These are phyloP conservation scores for Rhinoraja longicauda DNA, from an alignment of 2,797 vertebrate species.

Conservation along the genomic window DNA sequence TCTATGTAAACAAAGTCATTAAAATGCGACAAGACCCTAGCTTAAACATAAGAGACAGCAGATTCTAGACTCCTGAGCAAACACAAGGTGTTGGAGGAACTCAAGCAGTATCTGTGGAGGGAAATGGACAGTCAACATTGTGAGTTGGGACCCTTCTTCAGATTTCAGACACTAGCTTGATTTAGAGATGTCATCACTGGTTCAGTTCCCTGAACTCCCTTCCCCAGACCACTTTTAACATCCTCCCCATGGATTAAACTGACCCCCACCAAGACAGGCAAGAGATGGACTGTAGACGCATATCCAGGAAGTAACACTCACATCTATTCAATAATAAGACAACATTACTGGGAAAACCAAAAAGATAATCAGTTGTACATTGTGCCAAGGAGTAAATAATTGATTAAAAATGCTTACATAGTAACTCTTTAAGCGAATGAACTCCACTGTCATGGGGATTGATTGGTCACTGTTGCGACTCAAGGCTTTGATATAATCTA, in stretches of 20 bases:
- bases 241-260: neutral
- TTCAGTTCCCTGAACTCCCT: neutral
- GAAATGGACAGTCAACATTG: too few species aligned
- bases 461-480: constrained; percentile 95
- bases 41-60: too few species aligned
- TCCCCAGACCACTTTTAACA: neutral
- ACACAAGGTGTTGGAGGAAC: too few species aligned
- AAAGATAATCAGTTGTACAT: neutral
- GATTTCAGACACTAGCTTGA: neutral
- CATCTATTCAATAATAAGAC: neutral
- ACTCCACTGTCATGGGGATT: constrained; percentile 98
- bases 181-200: neutral
- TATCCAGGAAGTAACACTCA: neutral
- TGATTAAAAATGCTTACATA: constrained; percentile 70
- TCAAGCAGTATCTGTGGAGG: too few species aligned
- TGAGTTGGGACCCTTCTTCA: too few species aligned
- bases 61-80: too few species aligned
- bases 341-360: neutral
- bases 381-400: neutral
- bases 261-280: neutral
- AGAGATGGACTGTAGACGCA: neutral
- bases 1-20: too few species aligned
- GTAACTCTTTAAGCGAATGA: constrained; percentile 97
- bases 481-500: constrained; percentile 96
- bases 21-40: too few species aligned